Percentiles rank a stretch among this genome's conserved stretches.
These are phyloP conservation scores for Athetis lepigone DNA, from an alignment of 2,888 invertebrate genomes.

Conservation along the genomic window DNA sequence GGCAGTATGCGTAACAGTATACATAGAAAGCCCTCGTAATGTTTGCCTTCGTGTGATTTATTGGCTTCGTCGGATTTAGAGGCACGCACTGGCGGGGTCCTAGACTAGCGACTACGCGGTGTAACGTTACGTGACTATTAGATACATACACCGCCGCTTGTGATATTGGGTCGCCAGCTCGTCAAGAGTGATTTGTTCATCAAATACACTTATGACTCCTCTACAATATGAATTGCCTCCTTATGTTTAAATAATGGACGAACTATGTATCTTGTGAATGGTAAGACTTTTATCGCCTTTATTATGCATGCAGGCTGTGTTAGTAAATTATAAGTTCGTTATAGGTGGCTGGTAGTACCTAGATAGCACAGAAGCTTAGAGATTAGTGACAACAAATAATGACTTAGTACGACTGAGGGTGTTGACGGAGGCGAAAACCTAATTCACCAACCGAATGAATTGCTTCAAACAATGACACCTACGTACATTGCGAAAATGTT, in stretches of 20 bases:
- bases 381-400: neutral
- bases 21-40: conserved; percentile 85
- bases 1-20: conserved; percentile 82
- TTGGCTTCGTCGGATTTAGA: conserved; percentile 90
- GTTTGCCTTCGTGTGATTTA: conserved; percentile 91
- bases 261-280: neutral
- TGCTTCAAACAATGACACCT: neutral
- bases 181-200: conserved; percentile 55
- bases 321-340: neutral
- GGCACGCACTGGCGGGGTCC: conserved; percentile 79
- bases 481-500: neutral
- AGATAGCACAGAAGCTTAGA: neutral
- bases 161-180: conserved; percentile 50
- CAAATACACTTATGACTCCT: conserved; percentile 57
- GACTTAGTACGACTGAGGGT: too few relatives aligned
- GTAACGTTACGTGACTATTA: conserved; percentile 84
- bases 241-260: conserved; percentile 4
- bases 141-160: conserved; percentile 73
- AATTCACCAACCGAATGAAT: neutral
- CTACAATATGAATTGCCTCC: conserved; percentile 17
- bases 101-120: conserved; percentile 72
- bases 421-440: neutral
- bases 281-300: neutral
- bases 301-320: neutral
- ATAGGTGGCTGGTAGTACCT: neutral